Evolutionary conservation across 2,113 vertebrate species (phyloP).

Genomic region (Corydoras sp.): DNA sequence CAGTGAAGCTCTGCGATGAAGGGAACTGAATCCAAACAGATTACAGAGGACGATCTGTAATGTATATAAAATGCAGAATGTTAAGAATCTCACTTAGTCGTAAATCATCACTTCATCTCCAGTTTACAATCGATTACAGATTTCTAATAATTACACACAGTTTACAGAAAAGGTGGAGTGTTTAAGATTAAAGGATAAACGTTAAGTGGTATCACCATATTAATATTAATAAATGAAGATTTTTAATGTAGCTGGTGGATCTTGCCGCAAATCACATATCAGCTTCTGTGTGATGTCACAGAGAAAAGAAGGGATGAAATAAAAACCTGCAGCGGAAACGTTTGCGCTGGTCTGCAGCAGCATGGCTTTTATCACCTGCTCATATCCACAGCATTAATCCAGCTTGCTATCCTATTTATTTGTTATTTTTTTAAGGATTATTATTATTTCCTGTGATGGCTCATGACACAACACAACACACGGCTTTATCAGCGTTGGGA

Average conservation of each 20-base stretch:
- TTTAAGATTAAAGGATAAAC: not conserved
- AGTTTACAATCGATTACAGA: slow-evolving; percentile 53
- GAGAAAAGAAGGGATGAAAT: slow-evolving; percentile 32
- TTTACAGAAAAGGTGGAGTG: slow-evolving; percentile 19
- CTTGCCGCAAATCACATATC: no score
- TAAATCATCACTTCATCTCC: slow-evolving; percentile 2
- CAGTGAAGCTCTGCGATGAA: not conserved
- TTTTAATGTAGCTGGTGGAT: no score
- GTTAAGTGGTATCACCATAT: not conserved
- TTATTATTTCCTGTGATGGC: no score
- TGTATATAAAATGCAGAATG: slow-evolving; percentile 5
- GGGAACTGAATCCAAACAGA: not conserved
- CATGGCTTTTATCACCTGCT: slow-evolving; percentile 56
- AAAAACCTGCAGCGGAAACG: slow-evolving; percentile 6
- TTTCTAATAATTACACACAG: slow-evolving; percentile 9
- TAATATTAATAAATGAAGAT: not conserved
- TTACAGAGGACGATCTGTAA: slow-evolving; percentile 16
- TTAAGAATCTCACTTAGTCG: not conserved
- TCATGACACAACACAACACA: no score
- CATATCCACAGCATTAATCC: slow-evolving; percentile 33
- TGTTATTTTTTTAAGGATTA: slow-evolving; percentile 11
- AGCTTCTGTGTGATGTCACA: not conserved
- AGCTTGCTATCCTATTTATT: slow-evolving; percentile 35
- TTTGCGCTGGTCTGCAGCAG: slow-evolving; percentile 40
- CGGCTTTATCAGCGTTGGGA: no score